These are phyloP conservation scores for Tipula confusa DNA, from an alignment of 2,888 invertebrate species.

Conservation along the genomic window DNA sequence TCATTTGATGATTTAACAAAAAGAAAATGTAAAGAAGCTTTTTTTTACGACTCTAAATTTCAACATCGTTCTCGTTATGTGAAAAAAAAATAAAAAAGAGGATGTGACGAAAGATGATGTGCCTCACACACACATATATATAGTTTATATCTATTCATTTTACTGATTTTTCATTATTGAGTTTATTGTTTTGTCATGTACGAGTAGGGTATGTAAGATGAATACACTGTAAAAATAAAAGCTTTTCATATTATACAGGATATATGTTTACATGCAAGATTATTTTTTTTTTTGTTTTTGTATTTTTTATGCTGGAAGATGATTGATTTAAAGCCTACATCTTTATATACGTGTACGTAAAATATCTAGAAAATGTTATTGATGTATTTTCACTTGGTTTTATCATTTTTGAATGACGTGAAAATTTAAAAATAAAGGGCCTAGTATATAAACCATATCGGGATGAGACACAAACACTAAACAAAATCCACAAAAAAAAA, in stretches of 20 bases:
- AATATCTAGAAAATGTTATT: background rate
- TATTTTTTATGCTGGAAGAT: background rate
- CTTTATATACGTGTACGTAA: background rate
- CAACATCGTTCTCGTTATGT: background rate
- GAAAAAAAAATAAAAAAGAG: background rate
- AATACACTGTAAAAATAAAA: background rate
- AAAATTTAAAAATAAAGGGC: background rate
- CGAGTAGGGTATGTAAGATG: background rate
- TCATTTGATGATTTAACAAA: constrained; percentile 25
- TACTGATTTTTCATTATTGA: constrained; percentile 25
- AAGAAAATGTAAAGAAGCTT: background rate
- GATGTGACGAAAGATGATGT: background rate
- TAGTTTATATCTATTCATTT: constrained; percentile 1
- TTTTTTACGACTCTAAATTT: background rate
- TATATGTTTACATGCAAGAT: background rate
- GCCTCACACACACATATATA: background rate
- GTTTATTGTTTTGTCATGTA: background rate
- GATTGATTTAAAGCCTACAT: background rate
- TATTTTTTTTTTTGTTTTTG: background rate
- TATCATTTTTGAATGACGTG: constrained; percentile 9
- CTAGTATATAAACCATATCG: background rate
- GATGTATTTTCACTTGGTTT: background rate
- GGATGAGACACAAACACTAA: background rate
- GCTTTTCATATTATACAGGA: background rate
- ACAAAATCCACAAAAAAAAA: background rate